Base-by-base conservation (phyloP, 1,140 invertebrate genomes). In the Leptopilina clavipes region DNA sequence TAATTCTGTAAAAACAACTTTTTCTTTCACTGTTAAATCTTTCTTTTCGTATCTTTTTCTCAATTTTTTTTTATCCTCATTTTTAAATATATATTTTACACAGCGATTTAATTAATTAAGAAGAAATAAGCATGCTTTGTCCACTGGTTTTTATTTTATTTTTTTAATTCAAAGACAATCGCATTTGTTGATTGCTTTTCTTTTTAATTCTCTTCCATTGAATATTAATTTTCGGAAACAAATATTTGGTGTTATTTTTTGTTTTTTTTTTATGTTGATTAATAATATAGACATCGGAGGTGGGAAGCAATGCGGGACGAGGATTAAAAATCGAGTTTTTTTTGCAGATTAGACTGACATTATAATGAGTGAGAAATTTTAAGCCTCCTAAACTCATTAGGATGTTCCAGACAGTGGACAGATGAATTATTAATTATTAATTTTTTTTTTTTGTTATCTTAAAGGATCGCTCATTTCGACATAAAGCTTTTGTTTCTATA, bases 331-430 rank as follows among this genome's bases (percentile, higher is more conserved):
- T n/a, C 12, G 25, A 65, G n/a, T 18, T 71, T 22, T 43, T 54
- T 70, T 72, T 52, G 48, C 48, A n/a, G 22, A 65, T 65, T 31
- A 65, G 19, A 54, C 52, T 54, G 18, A 17, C 0, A 52, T 52
- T 52, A 52, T 31, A 31, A 6, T 3, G 25, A 31, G 8, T 8
- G 37, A 40, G 14, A 52, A 11, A 65, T 65, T 72, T 73, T 78
- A 80, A 74, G 82, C 82, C 87, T 89, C 86, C 87, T 82, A 86
- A 90, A 90, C 83, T 89, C 83, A 88, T 90, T 89, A 91, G 90
- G 89, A 79, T 89, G 89, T 91, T 91, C 90, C 89, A 91, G 90
- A 91, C 89, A 89, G 81, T 88, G 85, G 85, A 86, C 84, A 85
- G 82, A 85, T 76, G 85, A 80, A 75, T 83, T 25, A 31, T 59